A percentile compares a stretch with the other conserved stretches of the same genome.
Evolutionary conservation across 2,797 vertebrate genomes (phyloP).

Genomic region (Alfaro cultratus): DNA sequence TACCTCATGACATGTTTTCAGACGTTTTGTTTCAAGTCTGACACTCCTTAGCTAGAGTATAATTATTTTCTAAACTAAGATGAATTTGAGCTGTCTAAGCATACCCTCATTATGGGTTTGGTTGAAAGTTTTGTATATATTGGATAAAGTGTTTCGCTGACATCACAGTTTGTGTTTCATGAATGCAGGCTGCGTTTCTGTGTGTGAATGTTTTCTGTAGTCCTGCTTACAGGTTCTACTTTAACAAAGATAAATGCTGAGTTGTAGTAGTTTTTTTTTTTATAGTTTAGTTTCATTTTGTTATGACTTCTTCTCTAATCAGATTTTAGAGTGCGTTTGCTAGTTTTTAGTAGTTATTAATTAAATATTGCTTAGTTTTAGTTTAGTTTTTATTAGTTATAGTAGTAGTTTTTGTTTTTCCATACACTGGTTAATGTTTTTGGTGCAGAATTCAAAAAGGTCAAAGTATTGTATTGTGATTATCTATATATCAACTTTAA

Average conservation of each 20-base stretch:
- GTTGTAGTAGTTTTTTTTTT: not conserved
- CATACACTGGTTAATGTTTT: too few species aligned
- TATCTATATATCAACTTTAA: too few species aligned
- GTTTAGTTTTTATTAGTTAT: not conserved
- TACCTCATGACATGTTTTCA: not conserved
- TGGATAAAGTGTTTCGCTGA: not conserved
- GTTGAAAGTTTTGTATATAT: not conserved
- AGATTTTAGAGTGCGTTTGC: too few species aligned
- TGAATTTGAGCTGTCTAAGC: not conserved
- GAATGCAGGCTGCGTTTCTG: not conserved
- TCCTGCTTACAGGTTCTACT: not conserved
- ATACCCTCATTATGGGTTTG: not conserved
- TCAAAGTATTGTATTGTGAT: too few species aligned
- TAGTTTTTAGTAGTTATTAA: too few species aligned
- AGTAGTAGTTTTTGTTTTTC: not conserved
- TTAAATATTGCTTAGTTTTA: too few species aligned
- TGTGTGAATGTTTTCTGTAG: not conserved
- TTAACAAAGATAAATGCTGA: not conserved
- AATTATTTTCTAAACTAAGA: conserved; percentile 1
- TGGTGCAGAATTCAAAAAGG: too few species aligned
- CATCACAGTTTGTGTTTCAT: not conserved
- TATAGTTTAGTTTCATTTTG: not conserved
- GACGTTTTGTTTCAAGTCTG: not conserved
- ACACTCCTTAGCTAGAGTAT: not conserved
- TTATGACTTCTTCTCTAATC: too few species aligned